Base-by-base conservation (phyloP, 2,888 invertebrate species). In the Synanthedon tipuliformis region DNA sequence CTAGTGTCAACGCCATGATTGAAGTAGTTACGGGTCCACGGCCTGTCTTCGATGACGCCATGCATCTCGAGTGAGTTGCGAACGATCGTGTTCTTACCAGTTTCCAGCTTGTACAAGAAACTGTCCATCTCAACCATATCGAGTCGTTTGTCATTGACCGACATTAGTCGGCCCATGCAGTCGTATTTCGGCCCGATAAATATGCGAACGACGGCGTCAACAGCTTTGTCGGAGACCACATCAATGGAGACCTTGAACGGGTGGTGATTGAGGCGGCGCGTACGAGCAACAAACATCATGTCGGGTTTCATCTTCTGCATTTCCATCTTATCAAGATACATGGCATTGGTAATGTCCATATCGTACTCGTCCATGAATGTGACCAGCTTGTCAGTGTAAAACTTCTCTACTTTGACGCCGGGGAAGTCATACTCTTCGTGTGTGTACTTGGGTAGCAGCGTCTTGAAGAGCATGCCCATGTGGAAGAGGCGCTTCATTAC, bases 171-270 rank as follows among this genome's bases (percentile, higher is more conserved):
- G 55, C 91, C 91, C 65, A 88, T 83, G 73, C 90, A 88, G 75
- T 93, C 91, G 78, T 87, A 90, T 75, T 92, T 92, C 45, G 93
- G 93, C 64, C 92, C 93, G 58, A 93, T 75, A 88, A 90, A 93
- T 13, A 92, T 77, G 54, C 92, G 90, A 12, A 93, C 89, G 11
- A 92, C 89, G 51, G 89, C 89, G 61, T 90, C 89, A 40, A 82
- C 80, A 4, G 86, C 74, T 65, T 90, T 89, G 57, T 90, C 89
- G 49, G 91, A 90, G 23, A 78, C 71, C 40, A 92, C 87, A 50
- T 86, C 84, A 56, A 92, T 72, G 59, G 85, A 86, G 54, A 90
- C 86, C 66, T 88, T 88, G 89, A 91, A 92, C 51, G 90, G 89
- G 49, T 91, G 88, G 80, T 92, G 90, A 78, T 92, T 92, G 41